phyloP scores from a whole-genome alignment of 2,888 invertebrate species.

The Julus scanicus region DNA sequence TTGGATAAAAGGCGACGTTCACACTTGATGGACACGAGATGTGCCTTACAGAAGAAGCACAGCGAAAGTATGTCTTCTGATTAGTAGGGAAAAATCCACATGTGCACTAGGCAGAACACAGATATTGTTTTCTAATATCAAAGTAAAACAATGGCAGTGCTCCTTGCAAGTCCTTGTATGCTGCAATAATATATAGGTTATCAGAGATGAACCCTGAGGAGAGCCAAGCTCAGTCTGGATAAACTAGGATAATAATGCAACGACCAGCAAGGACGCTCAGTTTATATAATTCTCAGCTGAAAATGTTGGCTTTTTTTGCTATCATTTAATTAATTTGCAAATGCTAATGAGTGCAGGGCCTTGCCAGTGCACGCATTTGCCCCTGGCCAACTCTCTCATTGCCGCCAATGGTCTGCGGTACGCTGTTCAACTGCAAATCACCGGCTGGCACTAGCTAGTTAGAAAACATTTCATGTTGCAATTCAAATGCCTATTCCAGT shows the following conservation, averaged over 20 bases:
- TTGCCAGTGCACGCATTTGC: not conserved
- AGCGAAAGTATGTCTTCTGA: not conserved
- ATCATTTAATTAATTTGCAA: not conserved
- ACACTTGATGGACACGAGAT: not conserved
- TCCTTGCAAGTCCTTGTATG: slow-evolving; percentile 4
- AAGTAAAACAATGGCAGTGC: not conserved
- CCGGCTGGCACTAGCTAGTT: not conserved
- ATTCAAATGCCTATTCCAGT: too few relatives aligned
- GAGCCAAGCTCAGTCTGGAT: not conserved
- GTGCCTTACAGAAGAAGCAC: not conserved
- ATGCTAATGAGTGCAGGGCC: not conserved
- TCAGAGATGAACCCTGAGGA: not conserved
- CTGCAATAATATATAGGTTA: not conserved
- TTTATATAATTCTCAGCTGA: slow-evolving; percentile 15
- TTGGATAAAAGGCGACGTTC: not conserved
- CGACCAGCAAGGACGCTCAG: not conserved
- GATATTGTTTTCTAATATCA: not conserved
- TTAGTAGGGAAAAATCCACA: not conserved
- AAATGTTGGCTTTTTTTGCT: not conserved
- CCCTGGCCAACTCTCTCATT: slow-evolving; percentile 2
- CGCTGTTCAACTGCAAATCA: not conserved
- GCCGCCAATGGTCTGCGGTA: not conserved
- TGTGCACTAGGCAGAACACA: not conserved
- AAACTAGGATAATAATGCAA: not conserved
- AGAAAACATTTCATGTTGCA: not conserved